Percentiles rank a stretch among this genome's conserved stretches.
Conservation (phyloP, 2,888 invertebrate genomes). For the Leptinotarsa rubiginosa region DNA sequence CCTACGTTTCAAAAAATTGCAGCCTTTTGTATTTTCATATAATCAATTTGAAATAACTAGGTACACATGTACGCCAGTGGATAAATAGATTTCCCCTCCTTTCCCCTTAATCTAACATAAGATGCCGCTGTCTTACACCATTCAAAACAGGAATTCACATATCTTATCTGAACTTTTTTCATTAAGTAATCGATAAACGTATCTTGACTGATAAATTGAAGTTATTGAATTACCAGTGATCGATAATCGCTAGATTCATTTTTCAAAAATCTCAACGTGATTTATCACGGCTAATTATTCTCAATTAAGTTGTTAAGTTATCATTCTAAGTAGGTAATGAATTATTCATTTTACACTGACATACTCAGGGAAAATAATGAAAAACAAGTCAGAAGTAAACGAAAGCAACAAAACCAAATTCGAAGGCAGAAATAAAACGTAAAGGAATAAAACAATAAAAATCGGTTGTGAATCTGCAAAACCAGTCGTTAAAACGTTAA, state of each 20-base stretch:
- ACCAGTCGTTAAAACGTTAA: slow-evolving; percentile 29
- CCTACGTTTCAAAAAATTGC: background rate
- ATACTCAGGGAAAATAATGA: slow-evolving; percentile 22
- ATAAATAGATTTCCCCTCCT: too few relatives aligned
- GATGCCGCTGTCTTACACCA: background rate
- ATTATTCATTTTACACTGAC: slow-evolving; percentile 37
- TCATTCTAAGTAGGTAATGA: slow-evolving; percentile 36
- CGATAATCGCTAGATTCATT: slow-evolving; percentile 30
- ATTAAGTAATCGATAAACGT: slow-evolving; percentile 32
- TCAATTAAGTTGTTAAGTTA: slow-evolving; percentile 45
- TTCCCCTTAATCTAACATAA: background rate
- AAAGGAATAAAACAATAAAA: slow-evolving; percentile 38
- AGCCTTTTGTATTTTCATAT: too few relatives aligned
- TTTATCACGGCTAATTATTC: slow-evolving; percentile 30
- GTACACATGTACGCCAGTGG: background rate
- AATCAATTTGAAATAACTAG: background rate
- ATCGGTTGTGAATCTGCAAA: slow-evolving; percentile 38
- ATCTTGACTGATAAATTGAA: slow-evolving; percentile 39
- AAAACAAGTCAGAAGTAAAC: slow-evolving; percentile 34
- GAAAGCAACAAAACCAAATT: slow-evolving; percentile 26
- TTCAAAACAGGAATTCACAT: background rate
- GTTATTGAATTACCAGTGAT: slow-evolving; percentile 33
- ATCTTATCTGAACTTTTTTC: background rate
- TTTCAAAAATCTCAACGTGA: slow-evolving; percentile 31
- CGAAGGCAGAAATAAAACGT: slow-evolving; percentile 27